phyloP scores from a whole-genome alignment of 2,888 invertebrate genomes.

The Trichogramma dendrolimi region DNA sequence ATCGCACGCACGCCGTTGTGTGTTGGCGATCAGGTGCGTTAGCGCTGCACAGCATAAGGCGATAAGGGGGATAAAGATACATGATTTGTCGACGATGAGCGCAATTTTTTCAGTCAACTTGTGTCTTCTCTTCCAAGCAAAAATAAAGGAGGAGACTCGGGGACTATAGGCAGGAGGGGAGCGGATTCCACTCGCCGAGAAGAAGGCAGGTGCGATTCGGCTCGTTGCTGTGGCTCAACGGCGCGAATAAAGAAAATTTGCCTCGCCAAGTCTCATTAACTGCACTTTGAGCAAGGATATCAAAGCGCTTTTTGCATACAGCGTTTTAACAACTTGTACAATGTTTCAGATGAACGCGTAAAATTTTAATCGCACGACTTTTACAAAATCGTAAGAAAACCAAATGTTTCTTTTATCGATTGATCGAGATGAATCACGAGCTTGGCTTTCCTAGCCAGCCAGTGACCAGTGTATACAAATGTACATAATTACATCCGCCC shows the following conservation, averaged over 20 bases:
- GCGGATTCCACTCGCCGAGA: background rate
- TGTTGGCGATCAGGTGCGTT: background rate
- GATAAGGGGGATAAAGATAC: background rate
- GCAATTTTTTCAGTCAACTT: conserved; percentile 7
- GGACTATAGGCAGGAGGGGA: background rate
- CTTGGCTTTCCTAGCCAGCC: no score
- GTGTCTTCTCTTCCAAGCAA: background rate
- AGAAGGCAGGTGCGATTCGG: background rate
- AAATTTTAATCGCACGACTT: no score
- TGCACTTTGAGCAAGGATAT: no score
- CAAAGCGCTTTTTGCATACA: no score
- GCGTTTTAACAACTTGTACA: no score
- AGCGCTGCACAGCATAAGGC: background rate
- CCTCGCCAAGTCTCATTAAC: background rate
- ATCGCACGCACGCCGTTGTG: conserved; percentile 1
- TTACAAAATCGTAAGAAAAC: no score
- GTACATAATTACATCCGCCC: no score
- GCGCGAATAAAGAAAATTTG: background rate
- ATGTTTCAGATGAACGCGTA: no score
- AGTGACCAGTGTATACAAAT: no score
- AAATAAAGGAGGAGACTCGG: background rate
- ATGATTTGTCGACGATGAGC: conserved; percentile 5
- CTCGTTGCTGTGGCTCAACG: background rate
- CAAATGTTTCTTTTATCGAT: no score
- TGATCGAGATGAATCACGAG: no score